phyloP scores from a whole-genome alignment of 2,888 invertebrate species.

The Synergus japonicus region DNA sequence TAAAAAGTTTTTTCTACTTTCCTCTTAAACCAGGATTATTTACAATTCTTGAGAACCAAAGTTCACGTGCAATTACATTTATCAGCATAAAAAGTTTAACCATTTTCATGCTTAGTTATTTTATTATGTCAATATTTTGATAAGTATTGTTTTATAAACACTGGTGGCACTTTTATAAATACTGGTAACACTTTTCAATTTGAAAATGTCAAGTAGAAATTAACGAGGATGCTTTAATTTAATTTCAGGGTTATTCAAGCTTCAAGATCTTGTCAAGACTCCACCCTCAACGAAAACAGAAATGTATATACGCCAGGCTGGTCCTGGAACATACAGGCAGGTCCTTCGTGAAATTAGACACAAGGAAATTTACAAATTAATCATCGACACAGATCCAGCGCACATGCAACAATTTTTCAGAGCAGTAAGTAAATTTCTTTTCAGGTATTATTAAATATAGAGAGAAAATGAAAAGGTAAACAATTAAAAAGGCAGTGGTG shows the following conservation, averaged over 20 bases:
- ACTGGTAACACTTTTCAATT: no score
- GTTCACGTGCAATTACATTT: background rate
- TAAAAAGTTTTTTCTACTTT: background rate
- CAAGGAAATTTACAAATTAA: conserved; percentile 91
- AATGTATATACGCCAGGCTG: conserved; percentile 89
- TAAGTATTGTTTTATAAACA: background rate
- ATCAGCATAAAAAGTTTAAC: background rate
- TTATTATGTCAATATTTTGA: background rate
- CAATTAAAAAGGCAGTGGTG: no score
- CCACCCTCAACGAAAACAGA: conserved; percentile 84
- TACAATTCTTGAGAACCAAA: background rate
- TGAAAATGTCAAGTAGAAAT: no score
- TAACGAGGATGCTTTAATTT: background rate
- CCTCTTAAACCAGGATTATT: background rate
- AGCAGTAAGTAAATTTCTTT: conserved; percentile 84
- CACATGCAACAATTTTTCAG: conserved; percentile 90
- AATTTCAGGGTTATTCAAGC: conserved; percentile 85
- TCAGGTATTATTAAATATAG: background rate
- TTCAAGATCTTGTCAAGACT: conserved; percentile 89
- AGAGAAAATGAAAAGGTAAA: no score
- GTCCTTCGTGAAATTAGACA: conserved; percentile 89
- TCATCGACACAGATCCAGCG: conserved; percentile 92
- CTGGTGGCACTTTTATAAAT: no score
- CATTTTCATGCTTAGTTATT: background rate
- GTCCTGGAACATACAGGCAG: conserved; percentile 83